Evolutionary conservation across 2,113 vertebrate genomes (phyloP).

Genomic region (Engystomops pustulosus): DNA sequence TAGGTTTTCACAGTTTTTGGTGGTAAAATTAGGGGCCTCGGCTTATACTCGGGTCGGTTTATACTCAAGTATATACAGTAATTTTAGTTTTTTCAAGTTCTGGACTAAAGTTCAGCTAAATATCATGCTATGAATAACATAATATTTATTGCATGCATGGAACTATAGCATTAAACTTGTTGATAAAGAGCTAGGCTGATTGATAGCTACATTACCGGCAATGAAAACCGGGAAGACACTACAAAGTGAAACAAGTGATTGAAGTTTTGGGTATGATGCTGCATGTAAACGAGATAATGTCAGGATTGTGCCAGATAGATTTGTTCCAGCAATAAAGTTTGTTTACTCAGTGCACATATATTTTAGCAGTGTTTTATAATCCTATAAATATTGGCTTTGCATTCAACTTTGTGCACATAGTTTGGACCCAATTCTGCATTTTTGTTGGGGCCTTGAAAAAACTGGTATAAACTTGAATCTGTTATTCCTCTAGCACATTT

Average conservation of each 20-base stretch:
- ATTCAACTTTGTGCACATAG: slow-evolving; percentile 9
- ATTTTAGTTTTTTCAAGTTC: no score
- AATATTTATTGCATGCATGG: no score
- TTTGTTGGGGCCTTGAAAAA: slow-evolving; percentile 24
- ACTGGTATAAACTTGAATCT: slow-evolving; percentile 36
- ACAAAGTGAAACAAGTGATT: slow-evolving; percentile 14
- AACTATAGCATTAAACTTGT: no score
- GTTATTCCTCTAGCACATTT: slow-evolving; percentile 29
- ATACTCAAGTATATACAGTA: no score
- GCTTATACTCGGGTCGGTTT: no score
- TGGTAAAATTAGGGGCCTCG: no score
- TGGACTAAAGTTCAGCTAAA: no score
- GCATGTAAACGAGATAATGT: slow-evolving; percentile 18
- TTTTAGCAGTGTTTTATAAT: slow-evolving; percentile 35
- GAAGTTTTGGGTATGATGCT: background rate
- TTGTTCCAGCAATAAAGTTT: slow-evolving; percentile 32
- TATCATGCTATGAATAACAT: no score
- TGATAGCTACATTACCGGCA: background rate
- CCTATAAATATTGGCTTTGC: slow-evolving; percentile 47
- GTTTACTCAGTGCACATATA: slow-evolving; percentile 26
- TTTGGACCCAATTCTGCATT: slow-evolving; percentile 42
- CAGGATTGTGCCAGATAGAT: slow-evolving; percentile 23
- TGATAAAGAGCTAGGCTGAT: background rate
- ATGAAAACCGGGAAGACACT: no score
- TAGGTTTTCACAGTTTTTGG: no score